Evolutionary conservation across 2,113 vertebrate species (phyloP).

Genomic region (Gopherus evgoodei): DNA sequence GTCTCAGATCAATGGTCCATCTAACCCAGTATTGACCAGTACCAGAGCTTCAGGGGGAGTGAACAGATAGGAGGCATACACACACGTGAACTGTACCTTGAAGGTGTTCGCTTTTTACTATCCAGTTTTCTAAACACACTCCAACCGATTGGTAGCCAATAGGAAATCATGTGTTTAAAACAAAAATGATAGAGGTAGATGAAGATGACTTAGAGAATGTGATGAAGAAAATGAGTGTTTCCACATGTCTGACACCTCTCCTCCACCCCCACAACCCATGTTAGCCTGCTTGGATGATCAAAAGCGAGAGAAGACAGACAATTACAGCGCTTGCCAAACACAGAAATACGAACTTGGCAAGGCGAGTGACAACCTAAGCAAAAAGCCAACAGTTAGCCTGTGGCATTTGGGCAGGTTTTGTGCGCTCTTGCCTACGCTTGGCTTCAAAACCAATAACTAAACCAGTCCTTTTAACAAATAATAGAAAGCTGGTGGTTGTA

Average conservation of each 20-base stretch:
- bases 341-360: constrained; percentile 68
- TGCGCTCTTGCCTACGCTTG: constrained; percentile 35
- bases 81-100: background rate
- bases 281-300: constrained; percentile 78
- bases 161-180: constrained; percentile 21
- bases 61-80: background rate
- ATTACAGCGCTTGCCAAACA: constrained; percentile 65
- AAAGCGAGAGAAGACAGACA: constrained; percentile 76
- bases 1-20: background rate
- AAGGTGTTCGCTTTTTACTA: background rate
- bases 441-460: constrained; percentile 60
- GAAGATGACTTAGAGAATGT: constrained; percentile 69
- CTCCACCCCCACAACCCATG: background rate
- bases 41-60: background rate
- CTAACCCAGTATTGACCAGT: background rate
- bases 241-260: constrained; percentile 54
- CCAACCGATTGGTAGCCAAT: constrained; percentile 33
- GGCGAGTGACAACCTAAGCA: constrained; percentile 70
- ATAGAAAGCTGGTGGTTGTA: constrained; percentile 74
- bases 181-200: constrained; percentile 17
- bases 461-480: constrained; percentile 68
- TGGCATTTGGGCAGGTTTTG: constrained; percentile 66
- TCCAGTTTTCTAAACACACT: background rate
- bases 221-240: constrained; percentile 65
- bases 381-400: constrained; percentile 54